These are phyloP conservation scores for Zosterops japonicus DNA, from an alignment of 2,113 vertebrate genomes.

Conservation along the genomic window DNA sequence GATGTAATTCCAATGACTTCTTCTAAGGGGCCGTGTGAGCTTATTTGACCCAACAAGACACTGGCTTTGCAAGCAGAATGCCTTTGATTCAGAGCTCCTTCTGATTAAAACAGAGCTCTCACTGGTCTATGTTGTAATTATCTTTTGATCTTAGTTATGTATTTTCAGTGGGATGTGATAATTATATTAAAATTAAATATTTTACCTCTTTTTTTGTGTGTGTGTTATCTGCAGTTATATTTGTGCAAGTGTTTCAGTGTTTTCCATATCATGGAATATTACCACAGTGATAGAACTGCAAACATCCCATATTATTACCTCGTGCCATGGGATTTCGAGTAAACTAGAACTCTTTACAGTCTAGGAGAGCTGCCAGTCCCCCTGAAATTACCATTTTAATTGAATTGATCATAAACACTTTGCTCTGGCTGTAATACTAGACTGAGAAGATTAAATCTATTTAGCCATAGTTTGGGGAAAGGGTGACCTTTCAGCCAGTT, in stretches of 20 bases:
- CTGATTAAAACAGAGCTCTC: background rate
- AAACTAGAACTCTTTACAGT: constrained; percentile 41
- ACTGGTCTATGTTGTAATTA: background rate
- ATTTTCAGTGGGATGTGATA: constrained; percentile 9
- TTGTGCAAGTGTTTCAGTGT: background rate
- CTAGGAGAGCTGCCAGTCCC: constrained; percentile 47
- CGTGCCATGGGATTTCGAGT: constrained; percentile 17
- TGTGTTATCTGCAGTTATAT: background rate
- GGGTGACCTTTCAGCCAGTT: constrained; percentile 23
- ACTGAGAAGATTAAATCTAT: constrained; percentile 30
- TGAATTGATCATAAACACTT: constrained; percentile 50
- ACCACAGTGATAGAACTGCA: background rate
- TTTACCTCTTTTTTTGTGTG: background rate
- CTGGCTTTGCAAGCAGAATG: background rate
- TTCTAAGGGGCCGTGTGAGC: background rate
- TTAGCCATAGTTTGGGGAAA: constrained; percentile 17
- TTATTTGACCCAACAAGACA: background rate
- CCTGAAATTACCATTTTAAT: constrained; percentile 65
- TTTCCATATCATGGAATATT: background rate
- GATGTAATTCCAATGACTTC: background rate
- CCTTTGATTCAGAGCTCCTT: background rate
- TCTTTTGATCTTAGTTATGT: background rate
- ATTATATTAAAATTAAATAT: background rate
- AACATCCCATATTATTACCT: constrained; percentile 2
- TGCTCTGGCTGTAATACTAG: constrained; percentile 15